Evolutionary conservation across 1,140 invertebrate genomes (phyloP).

Genomic region (Scaptomyza graminum): DNA sequence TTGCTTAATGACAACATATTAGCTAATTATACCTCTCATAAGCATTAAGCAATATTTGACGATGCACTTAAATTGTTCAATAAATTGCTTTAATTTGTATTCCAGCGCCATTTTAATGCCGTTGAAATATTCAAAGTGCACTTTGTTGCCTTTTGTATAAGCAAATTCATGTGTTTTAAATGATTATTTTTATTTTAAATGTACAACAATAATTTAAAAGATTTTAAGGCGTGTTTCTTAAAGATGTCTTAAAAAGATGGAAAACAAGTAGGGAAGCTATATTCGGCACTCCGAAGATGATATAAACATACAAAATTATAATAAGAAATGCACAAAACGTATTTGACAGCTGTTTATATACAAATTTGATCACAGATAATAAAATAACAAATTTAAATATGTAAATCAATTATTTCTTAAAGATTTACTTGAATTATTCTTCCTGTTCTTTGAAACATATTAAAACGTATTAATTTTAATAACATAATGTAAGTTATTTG

Average conservation of each 20-base stretch:
- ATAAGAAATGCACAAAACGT: too few relatives aligned
- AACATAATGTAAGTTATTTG: background rate
- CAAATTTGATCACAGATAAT: too few relatives aligned
- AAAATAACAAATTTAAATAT: too few relatives aligned
- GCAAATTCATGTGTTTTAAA: slow-evolving; percentile 36
- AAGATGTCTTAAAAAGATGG: background rate
- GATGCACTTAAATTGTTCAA: slow-evolving; percentile 33
- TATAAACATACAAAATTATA: too few relatives aligned
- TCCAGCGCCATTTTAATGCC: slow-evolving; percentile 27
- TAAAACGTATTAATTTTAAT: too few relatives aligned
- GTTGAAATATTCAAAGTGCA: slow-evolving; percentile 18
- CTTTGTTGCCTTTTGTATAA: slow-evolving; percentile 17
- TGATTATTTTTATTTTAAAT: slow-evolving; percentile 32
- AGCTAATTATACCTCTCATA: slow-evolving; percentile 60
- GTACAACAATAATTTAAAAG: background rate
- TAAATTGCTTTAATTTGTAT: slow-evolving; percentile 61
- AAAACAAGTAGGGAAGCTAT: too few relatives aligned
- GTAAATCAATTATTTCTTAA: too few relatives aligned
- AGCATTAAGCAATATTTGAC: slow-evolving; percentile 37
- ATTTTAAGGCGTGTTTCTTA: background rate
- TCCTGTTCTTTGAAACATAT: too few relatives aligned
- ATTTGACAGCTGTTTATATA: too few relatives aligned
- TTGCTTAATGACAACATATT: slow-evolving; percentile 49
- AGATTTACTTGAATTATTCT: too few relatives aligned
- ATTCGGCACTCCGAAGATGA: too few relatives aligned